Conservation (phyloP, 2,113 vertebrate species). For the Lamprologus sp. region DNA sequence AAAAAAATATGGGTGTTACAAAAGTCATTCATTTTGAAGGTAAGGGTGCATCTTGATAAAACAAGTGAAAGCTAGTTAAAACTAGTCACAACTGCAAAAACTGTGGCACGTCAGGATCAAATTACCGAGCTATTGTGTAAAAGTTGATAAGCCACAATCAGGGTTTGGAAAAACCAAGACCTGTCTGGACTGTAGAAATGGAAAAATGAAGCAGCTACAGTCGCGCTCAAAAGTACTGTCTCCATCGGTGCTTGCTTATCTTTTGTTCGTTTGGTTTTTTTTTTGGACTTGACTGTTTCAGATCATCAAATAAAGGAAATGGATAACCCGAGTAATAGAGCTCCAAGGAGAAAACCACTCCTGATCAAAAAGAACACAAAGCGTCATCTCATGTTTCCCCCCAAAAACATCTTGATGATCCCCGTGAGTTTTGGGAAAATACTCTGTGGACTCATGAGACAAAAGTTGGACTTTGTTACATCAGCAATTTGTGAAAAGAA, state of each 20-base stretch:
- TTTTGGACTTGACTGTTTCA: not conserved
- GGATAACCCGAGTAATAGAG: not conserved
- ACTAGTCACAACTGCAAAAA: not conserved
- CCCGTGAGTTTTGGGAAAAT: not conserved
- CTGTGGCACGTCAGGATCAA: not conserved
- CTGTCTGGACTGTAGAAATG: not conserved
- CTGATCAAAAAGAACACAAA: not conserved
- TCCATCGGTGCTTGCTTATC: not conserved
- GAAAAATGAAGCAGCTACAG: not conserved
- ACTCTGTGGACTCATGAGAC: not conserved
- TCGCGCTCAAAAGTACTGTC: not conserved
- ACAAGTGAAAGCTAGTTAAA: not conserved
- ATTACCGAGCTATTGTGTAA: not conserved
- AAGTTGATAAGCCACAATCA: not conserved
- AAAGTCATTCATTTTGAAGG: not conserved
- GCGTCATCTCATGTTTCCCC: not conserved
- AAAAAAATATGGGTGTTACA: not conserved
- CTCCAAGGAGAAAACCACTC: not conserved
- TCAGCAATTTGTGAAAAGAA: not conserved
- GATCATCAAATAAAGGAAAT: not conserved
- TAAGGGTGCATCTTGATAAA: not conserved
- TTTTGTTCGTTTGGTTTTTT: rapidly evolving
- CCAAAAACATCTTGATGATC: not conserved
- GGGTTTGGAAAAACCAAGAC: not conserved
- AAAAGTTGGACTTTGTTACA: not conserved